Base-by-base conservation (phyloP, 2,113 vertebrate genomes). In the Sceloporus undulatus region DNA sequence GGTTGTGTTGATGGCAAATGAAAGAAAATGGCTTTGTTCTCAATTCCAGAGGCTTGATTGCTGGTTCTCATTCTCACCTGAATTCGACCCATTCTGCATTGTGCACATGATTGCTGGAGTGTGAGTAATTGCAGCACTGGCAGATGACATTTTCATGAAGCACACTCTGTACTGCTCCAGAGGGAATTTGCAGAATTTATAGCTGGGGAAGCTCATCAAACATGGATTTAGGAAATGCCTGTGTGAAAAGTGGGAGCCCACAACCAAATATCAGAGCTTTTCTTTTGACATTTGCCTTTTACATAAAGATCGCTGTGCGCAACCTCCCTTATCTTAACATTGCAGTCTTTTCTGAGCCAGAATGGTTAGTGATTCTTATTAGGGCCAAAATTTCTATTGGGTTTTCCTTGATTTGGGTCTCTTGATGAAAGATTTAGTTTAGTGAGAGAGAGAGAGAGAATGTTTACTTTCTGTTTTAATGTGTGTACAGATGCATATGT, bases 1-100 rank as follows among this genome's bases (percentile, higher is more conserved):
- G 96, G 96, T 95, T 95, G 95, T 96, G 97, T 97, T 97, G 97
- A 97, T 94, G 95, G 97, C 97, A 96, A 96, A 97, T 97, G 97
- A 97, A 96, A 97, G 96, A 97, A 97, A 98, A 97, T 96, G 97
- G 97, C 97, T 97, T 97, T 96, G 97, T 97, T 98, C 97, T 97
- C 96, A 95, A 94, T 96, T 96, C 97, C 96, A 96, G 94, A 90
- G 94, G 94, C 97, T 96, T 97, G 98, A 98, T 98, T 98, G 97
- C 96, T 88, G 96, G 97, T 97, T 97, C 96, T 96, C 94, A 82
- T 97, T 94, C 96, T 98, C 97, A 97, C 98, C 97, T 98, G 97
- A 96, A 97, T 97, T 95, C 95, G 92, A 96, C 96, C 96, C 95
- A 94, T 95, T 96, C 96, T 90, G 96, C 96, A 96, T 96, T 95